These are phyloP conservation scores for Hylaeus anthracinus DNA, from an alignment of 1,140 invertebrate genomes.

Conservation along the genomic window DNA sequence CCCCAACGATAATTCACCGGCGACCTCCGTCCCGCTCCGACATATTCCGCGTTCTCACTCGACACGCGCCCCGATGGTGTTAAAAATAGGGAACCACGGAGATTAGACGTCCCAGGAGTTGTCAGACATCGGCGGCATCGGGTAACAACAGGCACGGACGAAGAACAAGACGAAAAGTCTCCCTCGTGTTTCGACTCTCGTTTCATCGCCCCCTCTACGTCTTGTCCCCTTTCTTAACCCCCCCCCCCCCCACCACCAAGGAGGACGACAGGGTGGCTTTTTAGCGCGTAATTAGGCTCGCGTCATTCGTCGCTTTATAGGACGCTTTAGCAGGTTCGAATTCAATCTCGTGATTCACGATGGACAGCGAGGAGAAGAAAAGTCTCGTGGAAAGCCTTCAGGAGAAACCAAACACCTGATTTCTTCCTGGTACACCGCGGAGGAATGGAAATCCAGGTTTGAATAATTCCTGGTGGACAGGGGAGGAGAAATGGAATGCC, in stretches of 20 bases:
- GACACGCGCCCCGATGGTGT: constrained; percentile 48
- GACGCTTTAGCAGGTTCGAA: constrained; percentile 47
- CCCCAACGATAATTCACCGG: constrained; percentile 55
- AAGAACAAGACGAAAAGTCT: constrained; percentile 41
- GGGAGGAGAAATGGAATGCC: too few relatives aligned
- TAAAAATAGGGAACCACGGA: constrained; percentile 58
- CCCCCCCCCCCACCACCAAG: neutral
- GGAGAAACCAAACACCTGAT: constrained; percentile 7
- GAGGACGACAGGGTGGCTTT: constrained; percentile 1
- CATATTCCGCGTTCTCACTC: constrained; percentile 2
- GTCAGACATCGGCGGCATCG: constrained; percentile 51
- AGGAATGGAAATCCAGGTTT: too few relatives aligned
- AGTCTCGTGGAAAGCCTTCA: neutral
- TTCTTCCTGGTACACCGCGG: neutral
- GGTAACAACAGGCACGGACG: constrained; percentile 39
- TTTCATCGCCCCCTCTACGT: neutral
- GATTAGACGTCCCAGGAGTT: constrained; percentile 46
- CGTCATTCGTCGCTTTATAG: constrained; percentile 46
- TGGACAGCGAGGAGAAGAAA: neutral
- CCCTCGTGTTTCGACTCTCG: neutral
- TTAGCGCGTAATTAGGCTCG: constrained; percentile 52
- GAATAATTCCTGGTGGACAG: too few relatives aligned
- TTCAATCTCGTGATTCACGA: constrained; percentile 55
- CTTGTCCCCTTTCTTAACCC: too few relatives aligned
- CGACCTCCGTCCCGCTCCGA: neutral